Percentiles rank a stretch among this genome's conserved stretches.
Conservation (phyloP, 2,113 vertebrate genomes). For the Ptilorrhoa leucosticta region DNA sequence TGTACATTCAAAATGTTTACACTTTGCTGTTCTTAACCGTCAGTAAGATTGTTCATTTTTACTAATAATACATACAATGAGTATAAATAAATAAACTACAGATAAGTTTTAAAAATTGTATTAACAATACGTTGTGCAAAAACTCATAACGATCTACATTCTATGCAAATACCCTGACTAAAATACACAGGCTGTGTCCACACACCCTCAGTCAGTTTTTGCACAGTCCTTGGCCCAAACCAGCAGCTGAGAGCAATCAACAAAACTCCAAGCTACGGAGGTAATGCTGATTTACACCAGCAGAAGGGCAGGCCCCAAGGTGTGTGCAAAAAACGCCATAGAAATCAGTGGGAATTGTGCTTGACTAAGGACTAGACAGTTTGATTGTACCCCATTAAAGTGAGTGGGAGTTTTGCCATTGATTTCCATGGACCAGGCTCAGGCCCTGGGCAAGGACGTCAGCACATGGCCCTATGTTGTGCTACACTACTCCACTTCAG, state of each 20-base stretch:
- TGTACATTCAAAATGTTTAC: slow-evolving; percentile 76
- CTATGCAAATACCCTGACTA: slow-evolving; percentile 84
- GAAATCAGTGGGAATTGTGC: slow-evolving; percentile 49
- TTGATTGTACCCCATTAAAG: slow-evolving; percentile 43
- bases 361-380: slow-evolving; percentile 51
- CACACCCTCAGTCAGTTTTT: slow-evolving; percentile 45
- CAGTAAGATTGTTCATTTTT: slow-evolving; percentile 61
- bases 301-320: not conserved
- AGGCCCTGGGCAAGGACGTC: slow-evolving; percentile 14
- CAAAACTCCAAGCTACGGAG: not conserved
- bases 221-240: slow-evolving; percentile 23
- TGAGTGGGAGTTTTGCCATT: slow-evolving; percentile 23
- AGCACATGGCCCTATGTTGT: slow-evolving; percentile 56
- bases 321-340: slow-evolving; percentile 26
- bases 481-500: slow-evolving; percentile 76
- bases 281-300: not conserved
- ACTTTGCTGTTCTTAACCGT: slow-evolving; percentile 38
- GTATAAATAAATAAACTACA: slow-evolving; percentile 81
- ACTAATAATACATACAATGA: slow-evolving; percentile 69
- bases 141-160: slow-evolving; percentile 76
- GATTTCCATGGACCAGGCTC: slow-evolving; percentile 42
- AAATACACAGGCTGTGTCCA: slow-evolving; percentile 67
- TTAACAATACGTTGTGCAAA: slow-evolving; percentile 77
- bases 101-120: slow-evolving; percentile 73
- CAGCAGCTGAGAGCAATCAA: not conserved